Conservation (phyloP, 2,113 vertebrate genomes). For the Ceratotherium simum region DNA sequence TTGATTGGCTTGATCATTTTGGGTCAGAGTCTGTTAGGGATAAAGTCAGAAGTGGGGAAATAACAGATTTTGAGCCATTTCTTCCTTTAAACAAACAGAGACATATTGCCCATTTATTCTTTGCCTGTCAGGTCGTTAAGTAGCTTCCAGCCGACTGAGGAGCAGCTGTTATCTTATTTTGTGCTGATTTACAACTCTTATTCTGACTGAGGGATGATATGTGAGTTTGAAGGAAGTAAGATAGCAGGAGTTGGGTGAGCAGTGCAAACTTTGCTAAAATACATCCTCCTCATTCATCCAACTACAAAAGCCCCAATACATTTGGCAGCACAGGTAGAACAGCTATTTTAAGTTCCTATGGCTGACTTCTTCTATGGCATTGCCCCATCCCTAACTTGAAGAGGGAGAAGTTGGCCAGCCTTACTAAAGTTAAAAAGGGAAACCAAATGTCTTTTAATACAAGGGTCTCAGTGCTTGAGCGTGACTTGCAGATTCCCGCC, state of each 20-base stretch:
- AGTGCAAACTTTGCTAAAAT: neutral
- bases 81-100: constrained; percentile 25
- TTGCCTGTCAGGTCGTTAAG: neutral
- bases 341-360: neutral
- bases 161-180: constrained; percentile 24
- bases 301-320: neutral
- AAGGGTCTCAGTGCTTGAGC: neutral
- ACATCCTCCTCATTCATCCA: neutral
- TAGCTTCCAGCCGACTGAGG: neutral
- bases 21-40: neutral
- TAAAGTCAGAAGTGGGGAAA: neutral
- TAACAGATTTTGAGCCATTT: neutral
- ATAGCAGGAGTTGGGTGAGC: neutral
- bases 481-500: constrained; percentile 67
- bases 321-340: neutral
- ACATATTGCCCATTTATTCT: neutral
- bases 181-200: constrained; percentile 4
- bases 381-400: neutral
- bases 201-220: neutral
- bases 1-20: neutral
- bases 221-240: neutral
- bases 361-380: neutral
- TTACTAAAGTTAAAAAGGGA: neutral
- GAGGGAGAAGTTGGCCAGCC: neutral
- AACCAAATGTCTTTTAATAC: neutral